Percentiles rank a stretch among this genome's conserved stretches.
Evolutionary conservation across 2,113 vertebrate species (phyloP).

Genomic region (Patagioenas fasciata): DNA sequence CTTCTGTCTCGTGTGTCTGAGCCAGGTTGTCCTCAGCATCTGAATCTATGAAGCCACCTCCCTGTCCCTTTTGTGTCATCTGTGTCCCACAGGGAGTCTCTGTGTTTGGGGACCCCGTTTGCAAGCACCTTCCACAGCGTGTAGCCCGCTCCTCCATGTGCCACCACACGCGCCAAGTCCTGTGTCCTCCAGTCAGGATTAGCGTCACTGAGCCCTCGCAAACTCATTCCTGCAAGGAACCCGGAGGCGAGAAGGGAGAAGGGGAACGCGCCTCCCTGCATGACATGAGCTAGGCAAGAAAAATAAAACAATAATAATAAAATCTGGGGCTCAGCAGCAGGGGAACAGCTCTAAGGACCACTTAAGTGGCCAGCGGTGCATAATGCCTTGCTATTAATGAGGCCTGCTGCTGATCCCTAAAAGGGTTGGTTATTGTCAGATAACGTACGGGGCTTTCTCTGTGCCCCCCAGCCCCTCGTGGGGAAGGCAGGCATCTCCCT

Average conservation of each 20-base stretch:
- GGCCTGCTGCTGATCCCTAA: not conserved
- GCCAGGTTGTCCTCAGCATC: not conserved
- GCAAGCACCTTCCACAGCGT: not conserved
- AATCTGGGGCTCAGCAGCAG: not conserved
- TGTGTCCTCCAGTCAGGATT: not conserved
- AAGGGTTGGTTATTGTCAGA: conserved; percentile 2
- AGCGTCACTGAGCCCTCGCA: not conserved
- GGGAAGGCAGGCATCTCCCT: conserved; percentile 19
- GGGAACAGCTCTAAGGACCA: not conserved
- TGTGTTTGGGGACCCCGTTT: not conserved
- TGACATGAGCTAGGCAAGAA: not conserved
- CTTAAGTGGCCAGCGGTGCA: not conserved
- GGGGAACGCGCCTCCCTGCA: not conserved
- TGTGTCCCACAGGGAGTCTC: not conserved
- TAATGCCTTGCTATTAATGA: not conserved
- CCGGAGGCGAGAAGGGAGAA: not conserved
- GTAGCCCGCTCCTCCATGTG: not conserved
- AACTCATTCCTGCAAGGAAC: not conserved
- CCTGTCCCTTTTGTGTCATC: rapidly evolving
- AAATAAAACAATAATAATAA: not conserved
- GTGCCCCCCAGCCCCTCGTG: not conserved
- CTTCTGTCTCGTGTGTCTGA: not conserved
- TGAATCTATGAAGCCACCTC: rapidly evolving
- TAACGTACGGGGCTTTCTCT: not conserved
- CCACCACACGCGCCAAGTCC: not conserved